These are phyloP conservation scores for Equus przewalskii DNA, from an alignment of 2,113 vertebrate species.

Conservation along the genomic window DNA sequence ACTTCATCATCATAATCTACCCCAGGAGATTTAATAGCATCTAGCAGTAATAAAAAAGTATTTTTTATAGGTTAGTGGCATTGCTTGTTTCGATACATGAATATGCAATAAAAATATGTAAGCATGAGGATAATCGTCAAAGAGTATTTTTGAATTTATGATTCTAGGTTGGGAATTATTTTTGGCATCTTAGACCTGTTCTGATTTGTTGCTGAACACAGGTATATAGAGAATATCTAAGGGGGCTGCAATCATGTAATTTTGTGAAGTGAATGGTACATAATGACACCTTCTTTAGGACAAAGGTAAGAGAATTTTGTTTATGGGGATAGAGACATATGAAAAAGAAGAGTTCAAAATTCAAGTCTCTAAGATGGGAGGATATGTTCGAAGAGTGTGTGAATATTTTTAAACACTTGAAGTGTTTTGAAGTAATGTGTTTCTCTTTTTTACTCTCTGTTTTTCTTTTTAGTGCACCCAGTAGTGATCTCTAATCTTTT, in stretches of 20 bases:
- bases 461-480: not conserved
- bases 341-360: not conserved
- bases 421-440: not conserved
- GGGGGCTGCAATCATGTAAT: not conserved
- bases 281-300: not conserved
- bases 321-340: not conserved
- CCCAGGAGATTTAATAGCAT: not conserved
- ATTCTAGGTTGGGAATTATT: not conserved
- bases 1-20: not conserved
- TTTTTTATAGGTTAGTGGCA: not conserved
- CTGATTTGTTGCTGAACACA: not conserved
- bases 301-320: not conserved
- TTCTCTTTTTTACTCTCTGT: not conserved
- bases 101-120: not conserved
- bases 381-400: not conserved
- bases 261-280: not conserved
- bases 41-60: not conserved
- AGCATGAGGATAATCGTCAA: not conserved
- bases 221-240: not conserved
- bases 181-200: not conserved
- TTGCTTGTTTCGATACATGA: constrained; percentile 36
- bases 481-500: not conserved
- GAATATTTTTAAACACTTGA: constrained; percentile 1
- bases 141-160: not conserved
- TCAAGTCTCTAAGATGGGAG: not conserved